A percentile compares a stretch with the other conserved stretches of the same genome.
Conservation (phyloP, 2,113 vertebrate genomes). For the Bubo blakistoni region DNA sequence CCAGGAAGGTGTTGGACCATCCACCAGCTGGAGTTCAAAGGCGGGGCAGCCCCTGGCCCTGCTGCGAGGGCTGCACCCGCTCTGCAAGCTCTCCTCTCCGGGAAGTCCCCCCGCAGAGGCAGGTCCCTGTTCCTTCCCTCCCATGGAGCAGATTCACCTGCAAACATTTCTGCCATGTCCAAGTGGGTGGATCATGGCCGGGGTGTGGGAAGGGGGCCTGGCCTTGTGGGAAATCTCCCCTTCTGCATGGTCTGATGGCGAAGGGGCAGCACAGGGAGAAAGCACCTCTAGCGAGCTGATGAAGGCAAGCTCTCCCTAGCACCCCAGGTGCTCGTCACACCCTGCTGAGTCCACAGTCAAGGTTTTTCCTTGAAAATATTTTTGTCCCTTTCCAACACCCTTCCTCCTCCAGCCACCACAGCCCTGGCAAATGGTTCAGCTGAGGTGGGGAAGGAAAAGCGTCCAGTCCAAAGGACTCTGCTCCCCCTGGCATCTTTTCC, state of each 20-base stretch:
- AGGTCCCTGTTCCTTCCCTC: not conserved
- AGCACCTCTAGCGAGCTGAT: not conserved
- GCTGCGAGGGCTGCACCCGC: accelerated
- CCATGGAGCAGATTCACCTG: accelerated
- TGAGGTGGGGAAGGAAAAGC: not conserved
- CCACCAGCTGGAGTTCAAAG: accelerated
- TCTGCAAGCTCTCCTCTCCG: not conserved
- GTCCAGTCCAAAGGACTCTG: not conserved
- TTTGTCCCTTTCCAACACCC: not conserved
- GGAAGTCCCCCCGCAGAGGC: not conserved
- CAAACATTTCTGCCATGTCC: not conserved
- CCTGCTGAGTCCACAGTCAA: not conserved
- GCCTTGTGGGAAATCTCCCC: not conserved
- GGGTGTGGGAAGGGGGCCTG: not conserved
- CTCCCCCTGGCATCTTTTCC: not conserved
- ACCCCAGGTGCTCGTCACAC: accelerated
- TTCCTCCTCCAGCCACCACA: not conserved
- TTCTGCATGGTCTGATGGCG: not conserved
- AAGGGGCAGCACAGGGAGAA: not conserved
- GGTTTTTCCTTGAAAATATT: not conserved
- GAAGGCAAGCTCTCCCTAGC: not conserved
- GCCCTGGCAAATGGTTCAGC: not conserved
- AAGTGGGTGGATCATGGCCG: accelerated
- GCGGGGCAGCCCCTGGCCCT: not conserved
- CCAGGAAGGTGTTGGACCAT: not conserved